A percentile compares a stretch with the other conserved stretches of the same genome.
phyloP scores from a whole-genome alignment of 2,113 vertebrate genomes.

The Scytalopus superciliaris region DNA sequence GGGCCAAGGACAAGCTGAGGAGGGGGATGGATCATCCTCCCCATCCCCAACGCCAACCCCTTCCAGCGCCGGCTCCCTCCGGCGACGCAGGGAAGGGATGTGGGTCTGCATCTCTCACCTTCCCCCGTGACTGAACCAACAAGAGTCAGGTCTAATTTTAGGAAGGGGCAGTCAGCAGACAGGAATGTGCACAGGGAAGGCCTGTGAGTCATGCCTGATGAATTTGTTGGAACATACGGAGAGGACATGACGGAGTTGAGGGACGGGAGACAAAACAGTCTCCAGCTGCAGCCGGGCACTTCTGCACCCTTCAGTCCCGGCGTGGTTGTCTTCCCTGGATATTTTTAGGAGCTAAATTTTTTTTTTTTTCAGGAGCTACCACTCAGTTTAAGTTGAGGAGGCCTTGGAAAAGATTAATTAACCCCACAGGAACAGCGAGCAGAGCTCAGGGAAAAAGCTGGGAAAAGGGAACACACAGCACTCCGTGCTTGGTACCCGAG shows the following conservation, averaged over 20 bases:
- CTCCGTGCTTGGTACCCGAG: fast-evolving
- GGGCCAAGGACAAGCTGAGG: neutral
- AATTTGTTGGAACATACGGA: slow-evolving; percentile 31
- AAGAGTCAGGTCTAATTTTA: slow-evolving; percentile 45
- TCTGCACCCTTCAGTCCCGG: neutral
- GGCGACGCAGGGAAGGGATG: neutral
- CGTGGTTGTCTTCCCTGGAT: neutral
- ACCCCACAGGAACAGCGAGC: neutral
- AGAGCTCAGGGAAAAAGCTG: neutral
- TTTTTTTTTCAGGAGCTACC: neutral
- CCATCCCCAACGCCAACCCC: neutral
- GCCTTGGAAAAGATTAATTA: neutral
- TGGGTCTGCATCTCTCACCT: slow-evolving; percentile 11
- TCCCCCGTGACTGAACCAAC: neutral
- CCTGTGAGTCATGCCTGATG: slow-evolving; percentile 56
- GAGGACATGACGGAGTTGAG: slow-evolving; percentile 25
- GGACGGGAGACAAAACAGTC: slow-evolving; percentile 44
- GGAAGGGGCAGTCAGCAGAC: slow-evolving; percentile 51
- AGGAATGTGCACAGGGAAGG: slow-evolving; percentile 16
- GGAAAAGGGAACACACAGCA: neutral
- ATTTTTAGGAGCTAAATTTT: slow-evolving; percentile 26
- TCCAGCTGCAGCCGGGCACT: slow-evolving; percentile 40
- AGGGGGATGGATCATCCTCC: neutral
- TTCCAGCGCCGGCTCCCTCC: neutral
- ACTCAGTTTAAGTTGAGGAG: neutral